phyloP scores from a whole-genome alignment of 2,888 invertebrate genomes.

The Biston stratarius region DNA sequence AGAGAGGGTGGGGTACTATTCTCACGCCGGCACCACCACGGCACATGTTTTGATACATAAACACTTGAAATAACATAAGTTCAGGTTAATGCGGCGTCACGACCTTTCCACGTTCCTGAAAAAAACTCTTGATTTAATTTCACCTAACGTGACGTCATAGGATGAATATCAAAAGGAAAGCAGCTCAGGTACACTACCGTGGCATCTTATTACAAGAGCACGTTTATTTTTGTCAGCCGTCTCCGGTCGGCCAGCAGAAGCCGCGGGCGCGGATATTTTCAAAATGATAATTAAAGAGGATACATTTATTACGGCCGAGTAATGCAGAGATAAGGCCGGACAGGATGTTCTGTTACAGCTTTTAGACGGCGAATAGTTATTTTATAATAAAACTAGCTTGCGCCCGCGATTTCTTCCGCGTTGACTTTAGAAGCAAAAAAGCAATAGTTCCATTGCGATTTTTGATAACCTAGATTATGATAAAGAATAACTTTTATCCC shows the following conservation, averaged over 20 bases:
- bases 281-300: slow-evolving; percentile 86
- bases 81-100: too few species aligned
- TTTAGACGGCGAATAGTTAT: neutral
- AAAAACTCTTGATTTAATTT: too few species aligned
- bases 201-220: slow-evolving; percentile 19
- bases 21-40: too few species aligned
- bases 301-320: slow-evolving; percentile 82
- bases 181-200: slow-evolving; percentile 12
- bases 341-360: slow-evolving; percentile 56
- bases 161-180: neutral
- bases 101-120: too few species aligned
- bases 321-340: slow-evolving; percentile 64
- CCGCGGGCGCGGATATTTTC: slow-evolving; percentile 83
- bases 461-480: too few species aligned
- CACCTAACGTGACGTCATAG: neutral
- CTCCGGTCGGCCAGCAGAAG: slow-evolving; percentile 33
- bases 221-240: slow-evolving; percentile 11
- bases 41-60: too few species aligned
- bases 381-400: neutral
- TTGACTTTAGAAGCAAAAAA: too few species aligned
- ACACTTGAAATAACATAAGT: too few species aligned
- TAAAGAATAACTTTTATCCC: too few species aligned
- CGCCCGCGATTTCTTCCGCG: too few species aligned
- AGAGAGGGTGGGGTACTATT: too few species aligned
- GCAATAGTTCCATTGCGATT: too few species aligned